A percentile compares a stretch with the other conserved stretches of the same genome.
phyloP scores from a whole-genome alignment of 2,113 vertebrate species.

The Odontesthes bonariensis region DNA sequence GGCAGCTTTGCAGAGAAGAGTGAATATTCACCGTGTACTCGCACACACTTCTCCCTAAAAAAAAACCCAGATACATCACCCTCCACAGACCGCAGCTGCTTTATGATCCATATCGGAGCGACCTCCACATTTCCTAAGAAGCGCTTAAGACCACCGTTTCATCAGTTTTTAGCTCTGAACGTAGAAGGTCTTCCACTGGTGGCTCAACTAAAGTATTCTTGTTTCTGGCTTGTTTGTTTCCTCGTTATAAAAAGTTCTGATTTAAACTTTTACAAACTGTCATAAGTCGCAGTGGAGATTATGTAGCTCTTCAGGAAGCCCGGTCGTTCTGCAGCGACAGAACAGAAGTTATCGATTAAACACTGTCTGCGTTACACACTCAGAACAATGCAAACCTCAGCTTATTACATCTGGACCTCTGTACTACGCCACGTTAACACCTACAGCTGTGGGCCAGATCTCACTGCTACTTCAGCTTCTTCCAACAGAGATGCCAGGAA shows the following conservation, averaged over 20 bases:
- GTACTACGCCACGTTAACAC: slow-evolving; percentile 26
- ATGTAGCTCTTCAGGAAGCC: background rate
- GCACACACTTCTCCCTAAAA: slow-evolving; percentile 13
- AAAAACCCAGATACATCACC: slow-evolving; percentile 28
- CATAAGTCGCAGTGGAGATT: background rate
- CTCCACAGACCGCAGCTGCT: slow-evolving; percentile 5
- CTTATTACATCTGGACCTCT: slow-evolving; percentile 28
- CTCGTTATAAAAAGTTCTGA: accelerated
- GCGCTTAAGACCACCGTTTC: background rate
- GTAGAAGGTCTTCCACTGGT: background rate
- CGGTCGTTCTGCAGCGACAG: slow-evolving; percentile 45
- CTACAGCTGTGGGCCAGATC: background rate
- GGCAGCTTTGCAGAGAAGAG: background rate
- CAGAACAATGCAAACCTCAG: slow-evolving; percentile 53
- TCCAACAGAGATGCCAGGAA: no score
- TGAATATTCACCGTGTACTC: slow-evolving; percentile 6
- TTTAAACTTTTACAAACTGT: background rate
- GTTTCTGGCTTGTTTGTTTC: background rate
- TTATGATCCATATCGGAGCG: slow-evolving; percentile 1
- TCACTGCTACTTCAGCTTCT: background rate
- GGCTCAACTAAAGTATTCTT: background rate
- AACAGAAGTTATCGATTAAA: slow-evolving; percentile 48
- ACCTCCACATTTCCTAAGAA: background rate
- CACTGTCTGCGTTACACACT: slow-evolving; percentile 50
- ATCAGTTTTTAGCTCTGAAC: background rate